phyloP scores from a whole-genome alignment of 2,888 invertebrate species.

The Chalcis sispes region DNA sequence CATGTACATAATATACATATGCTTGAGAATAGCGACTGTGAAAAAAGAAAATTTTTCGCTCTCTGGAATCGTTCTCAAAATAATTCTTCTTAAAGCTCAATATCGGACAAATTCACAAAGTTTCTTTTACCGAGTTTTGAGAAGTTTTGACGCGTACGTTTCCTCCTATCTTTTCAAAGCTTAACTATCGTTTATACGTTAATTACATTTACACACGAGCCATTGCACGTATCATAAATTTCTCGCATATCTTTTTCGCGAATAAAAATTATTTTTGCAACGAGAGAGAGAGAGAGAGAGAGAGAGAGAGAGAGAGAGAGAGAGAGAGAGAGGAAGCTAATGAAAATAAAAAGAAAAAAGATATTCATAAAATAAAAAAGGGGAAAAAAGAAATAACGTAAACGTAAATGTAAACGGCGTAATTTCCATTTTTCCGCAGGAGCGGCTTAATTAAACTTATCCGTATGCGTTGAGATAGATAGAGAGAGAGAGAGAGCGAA shows the following conservation, averaged over 20 bases:
- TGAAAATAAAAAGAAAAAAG: no score
- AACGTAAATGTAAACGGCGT: background rate
- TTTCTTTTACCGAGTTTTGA: no score
- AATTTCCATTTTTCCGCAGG: slow-evolving; percentile 13
- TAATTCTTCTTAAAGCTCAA: no score
- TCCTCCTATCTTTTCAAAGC: background rate
- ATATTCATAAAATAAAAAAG: no score
- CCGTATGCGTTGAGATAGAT: background rate
- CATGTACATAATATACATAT: background rate
- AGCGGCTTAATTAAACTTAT: slow-evolving; percentile 29
- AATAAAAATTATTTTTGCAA: background rate
- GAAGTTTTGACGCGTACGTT: no score
- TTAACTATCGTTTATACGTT: slow-evolving; percentile 43
- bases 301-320: no score
- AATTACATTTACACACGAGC: slow-evolving; percentile 32
- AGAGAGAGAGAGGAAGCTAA: no score
- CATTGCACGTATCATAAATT: background rate
- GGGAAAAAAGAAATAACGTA: slow-evolving; percentile 6
- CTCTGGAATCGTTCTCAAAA: no score
- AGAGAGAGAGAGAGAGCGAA: background rate
- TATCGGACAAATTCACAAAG: background rate
- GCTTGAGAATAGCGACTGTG: no score
- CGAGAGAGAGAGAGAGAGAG: no score
- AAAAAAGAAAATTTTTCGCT: no score
- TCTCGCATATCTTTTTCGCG: background rate